These are phyloP conservation scores for Cerceris ruficornis DNA, from an alignment of 2,888 invertebrate genomes.

Conservation along the genomic window DNA sequence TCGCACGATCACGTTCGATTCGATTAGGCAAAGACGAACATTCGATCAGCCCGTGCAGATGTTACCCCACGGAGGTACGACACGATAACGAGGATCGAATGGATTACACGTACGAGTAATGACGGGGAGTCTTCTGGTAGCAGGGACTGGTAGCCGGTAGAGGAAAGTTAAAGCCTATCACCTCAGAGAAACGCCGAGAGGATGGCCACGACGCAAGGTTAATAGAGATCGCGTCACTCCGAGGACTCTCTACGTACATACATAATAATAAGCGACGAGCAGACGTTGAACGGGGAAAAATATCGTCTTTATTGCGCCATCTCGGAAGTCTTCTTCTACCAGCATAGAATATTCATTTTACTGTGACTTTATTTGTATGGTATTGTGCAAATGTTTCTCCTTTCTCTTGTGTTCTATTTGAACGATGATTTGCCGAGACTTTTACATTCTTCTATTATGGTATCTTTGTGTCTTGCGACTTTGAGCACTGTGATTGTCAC, in stretches of 20 bases:
- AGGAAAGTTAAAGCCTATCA: slow-evolving; percentile 70
- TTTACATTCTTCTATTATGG: too few species aligned
- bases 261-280: slow-evolving; percentile 44
- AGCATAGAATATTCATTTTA: slow-evolving; percentile 39
- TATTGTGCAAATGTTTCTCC: slow-evolving; percentile 2
- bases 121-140: slow-evolving; percentile 54
- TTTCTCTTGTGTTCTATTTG: not conserved
- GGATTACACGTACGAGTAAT: slow-evolving; percentile 71
- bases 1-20: slow-evolving; percentile 14
- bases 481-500: too few species aligned
- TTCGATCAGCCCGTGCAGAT: slow-evolving; percentile 46
- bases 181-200: slow-evolving; percentile 54
- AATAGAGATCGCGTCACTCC: slow-evolving; percentile 77
- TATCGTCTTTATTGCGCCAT: slow-evolving; percentile 2
- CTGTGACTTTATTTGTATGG: slow-evolving; percentile 28
- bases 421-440: not conserved
- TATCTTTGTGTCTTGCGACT: too few species aligned
- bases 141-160: slow-evolving; percentile 60
- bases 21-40: slow-evolving; percentile 36
- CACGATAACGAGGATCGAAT: slow-evolving; percentile 70
- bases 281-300: slow-evolving; percentile 14
- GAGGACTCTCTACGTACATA: slow-evolving; percentile 58
- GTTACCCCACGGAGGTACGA: slow-evolving; percentile 56
- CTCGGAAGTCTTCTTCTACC: not conserved
- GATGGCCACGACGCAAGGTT: slow-evolving; percentile 68